Evolutionary conservation across 1,140 invertebrate genomes (phyloP).

Genomic region (Heliconius himera): DNA sequence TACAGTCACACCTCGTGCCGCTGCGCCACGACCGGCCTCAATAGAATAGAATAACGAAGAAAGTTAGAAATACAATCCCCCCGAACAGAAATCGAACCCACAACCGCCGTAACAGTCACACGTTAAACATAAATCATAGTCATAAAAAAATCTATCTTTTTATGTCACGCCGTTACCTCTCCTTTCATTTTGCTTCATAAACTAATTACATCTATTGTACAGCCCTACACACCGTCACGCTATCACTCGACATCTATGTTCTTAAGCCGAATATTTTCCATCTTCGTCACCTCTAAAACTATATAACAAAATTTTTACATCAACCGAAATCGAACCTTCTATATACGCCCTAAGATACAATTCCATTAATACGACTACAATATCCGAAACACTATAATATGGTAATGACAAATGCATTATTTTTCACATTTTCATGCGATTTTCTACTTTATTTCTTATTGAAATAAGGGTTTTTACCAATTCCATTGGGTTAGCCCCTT

Average conservation of each 20-base stretch:
- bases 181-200: conserved; percentile 3
- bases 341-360: background rate
- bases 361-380: background rate
- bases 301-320: background rate
- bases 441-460: conserved; percentile 25
- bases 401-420: conserved; percentile 38
- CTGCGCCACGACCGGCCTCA: too few species aligned
- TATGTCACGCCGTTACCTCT: background rate
- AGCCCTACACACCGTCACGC: conserved; percentile 50
- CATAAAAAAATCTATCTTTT: background rate
- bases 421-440: conserved; percentile 8
- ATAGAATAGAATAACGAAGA: too few species aligned
- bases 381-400: conserved; percentile 3
- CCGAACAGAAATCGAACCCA: background rate
- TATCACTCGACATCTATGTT: conserved; percentile 67
- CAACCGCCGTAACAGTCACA: background rate
- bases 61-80: too few species aligned
- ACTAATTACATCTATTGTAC: conserved; percentile 9
- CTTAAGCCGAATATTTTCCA: conserved; percentile 65
- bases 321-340: background rate
- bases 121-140: background rate
- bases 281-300: conserved; percentile 62
- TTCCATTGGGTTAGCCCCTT: conserved; percentile 23
- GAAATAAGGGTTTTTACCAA: conserved; percentile 14
- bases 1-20: too few species aligned